Evolutionary conservation across 1,140 invertebrate genomes (phyloP).

Genomic region (Ceratoteleas bidentatus): DNA sequence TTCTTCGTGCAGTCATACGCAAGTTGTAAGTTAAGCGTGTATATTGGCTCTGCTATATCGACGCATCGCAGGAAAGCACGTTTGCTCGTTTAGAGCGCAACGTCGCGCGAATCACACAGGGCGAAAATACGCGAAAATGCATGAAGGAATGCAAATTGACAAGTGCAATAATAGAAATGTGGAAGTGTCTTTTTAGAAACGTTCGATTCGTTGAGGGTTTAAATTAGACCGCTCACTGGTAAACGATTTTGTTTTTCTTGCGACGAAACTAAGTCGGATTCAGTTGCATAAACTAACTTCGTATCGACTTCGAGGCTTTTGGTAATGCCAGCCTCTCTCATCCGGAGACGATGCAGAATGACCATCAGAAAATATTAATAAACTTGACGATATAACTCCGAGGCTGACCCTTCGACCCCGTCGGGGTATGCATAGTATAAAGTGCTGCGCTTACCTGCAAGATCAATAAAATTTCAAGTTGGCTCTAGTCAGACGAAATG

Average conservation of each 20-base stretch:
- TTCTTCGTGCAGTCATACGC: too few relatives aligned
- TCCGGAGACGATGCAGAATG: slow-evolving; percentile 52
- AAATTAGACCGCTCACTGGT: background rate
- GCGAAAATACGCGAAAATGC: too few relatives aligned
- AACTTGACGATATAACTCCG: slow-evolving; percentile 57
- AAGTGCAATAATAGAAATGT: too few relatives aligned
- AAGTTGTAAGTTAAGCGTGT: too few relatives aligned
- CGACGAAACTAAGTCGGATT: background rate
- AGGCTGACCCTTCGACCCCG: slow-evolving; percentile 58
- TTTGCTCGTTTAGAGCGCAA: too few relatives aligned
- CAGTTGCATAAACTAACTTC: slow-evolving; percentile 39
- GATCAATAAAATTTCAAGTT: slow-evolving; percentile 66
- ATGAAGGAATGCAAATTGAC: too few relatives aligned
- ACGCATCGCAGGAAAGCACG: too few relatives aligned
- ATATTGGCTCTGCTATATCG: too few relatives aligned
- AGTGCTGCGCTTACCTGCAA: slow-evolving; percentile 61
- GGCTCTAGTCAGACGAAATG: slow-evolving; percentile 31
- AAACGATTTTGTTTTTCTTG: slow-evolving; percentile 7
- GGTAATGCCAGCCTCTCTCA: slow-evolving; percentile 46
- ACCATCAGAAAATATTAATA: slow-evolving; percentile 66
- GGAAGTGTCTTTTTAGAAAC: too few relatives aligned
- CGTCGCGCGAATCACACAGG: too few relatives aligned
- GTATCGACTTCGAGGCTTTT: slow-evolving; percentile 46
- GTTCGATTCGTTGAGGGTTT: too few relatives aligned
- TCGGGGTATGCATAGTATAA: slow-evolving; percentile 52